Evolutionary conservation across 2,888 invertebrate genomes (phyloP), one percentile per base, ranked within the genome.

Genomic region (Drosophila eohydei): DNA sequence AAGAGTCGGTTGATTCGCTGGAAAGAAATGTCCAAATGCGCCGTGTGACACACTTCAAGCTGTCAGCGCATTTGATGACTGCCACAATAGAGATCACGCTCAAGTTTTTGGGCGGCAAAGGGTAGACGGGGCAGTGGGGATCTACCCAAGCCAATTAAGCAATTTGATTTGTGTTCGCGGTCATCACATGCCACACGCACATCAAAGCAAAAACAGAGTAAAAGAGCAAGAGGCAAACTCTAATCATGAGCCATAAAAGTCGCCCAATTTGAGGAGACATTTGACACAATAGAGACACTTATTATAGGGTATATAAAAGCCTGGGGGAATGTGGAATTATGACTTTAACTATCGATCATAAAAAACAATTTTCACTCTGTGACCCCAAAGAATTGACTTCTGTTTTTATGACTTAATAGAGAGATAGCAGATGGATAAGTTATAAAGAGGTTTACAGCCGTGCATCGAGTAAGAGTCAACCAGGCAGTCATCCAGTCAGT

Each of bases 321-420:
- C 16, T 7, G 36, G 28, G 50, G 48, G 44, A 52, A 70, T 67
- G 51, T 26, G 21, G 38, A 54, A 40, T 58, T 58, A 55, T 48
- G 48, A 62, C 46, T 82, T 83, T 88, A 70, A 84, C 78, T 78
- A 74, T 74, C 84, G 73, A 83, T 78, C 80, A 71, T 86, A 81
- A 84, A 84, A 50, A 74, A 72, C 73, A 83, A 88, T 88, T 88
- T 84, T 83, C 84, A 78, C 87, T 86, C 63, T 57, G 63, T 83
- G 81, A 73, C 87, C 78, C 59, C 59, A 57, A 46, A 50, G 50
- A 86, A 66, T 84, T 82, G 82, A 81, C 84, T 77, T 75, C 77
- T 70, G 79, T 68, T 56, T 55, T 50, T 50, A 50, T 21, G 50
- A 4, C 50, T 34, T 16, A 16, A 64, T 38, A 7, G 46, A 8